phyloP scores from a whole-genome alignment of 2,113 vertebrate species.

The Formicarius rufipectus region DNA sequence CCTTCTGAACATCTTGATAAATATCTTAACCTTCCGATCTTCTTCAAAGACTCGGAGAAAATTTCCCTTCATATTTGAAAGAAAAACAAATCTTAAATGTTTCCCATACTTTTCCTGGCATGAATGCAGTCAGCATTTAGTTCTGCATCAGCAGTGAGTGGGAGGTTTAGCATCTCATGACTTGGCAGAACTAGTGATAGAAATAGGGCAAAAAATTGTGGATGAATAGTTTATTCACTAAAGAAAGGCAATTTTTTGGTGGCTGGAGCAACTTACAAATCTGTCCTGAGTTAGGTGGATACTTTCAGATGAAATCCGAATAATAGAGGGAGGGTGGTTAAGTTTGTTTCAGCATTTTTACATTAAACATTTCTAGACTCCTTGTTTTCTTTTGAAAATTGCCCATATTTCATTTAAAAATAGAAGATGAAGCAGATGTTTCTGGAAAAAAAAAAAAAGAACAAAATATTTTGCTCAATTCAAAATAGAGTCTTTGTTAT shows the following conservation, averaged over 20 bases:
- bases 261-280: neutral
- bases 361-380: neutral
- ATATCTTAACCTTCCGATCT: neutral
- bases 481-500: neutral
- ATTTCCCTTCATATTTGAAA: neutral
- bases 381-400: neutral
- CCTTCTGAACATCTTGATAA: neutral
- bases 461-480: neutral
- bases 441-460: neutral
- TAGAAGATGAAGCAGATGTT: neutral
- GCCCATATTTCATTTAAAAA: neutral
- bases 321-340: neutral
- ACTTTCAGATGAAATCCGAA: neutral
- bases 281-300: neutral
- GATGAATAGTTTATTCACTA: constrained; percentile 3
- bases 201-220: neutral
- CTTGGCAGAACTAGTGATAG: neutral
- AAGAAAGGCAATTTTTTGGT: neutral
- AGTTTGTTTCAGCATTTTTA: neutral
- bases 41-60: neutral
- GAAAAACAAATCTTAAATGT: neutral
- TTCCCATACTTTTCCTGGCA: neutral
- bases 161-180: neutral
- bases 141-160: neutral
- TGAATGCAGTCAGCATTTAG: neutral